Evolutionary conservation across 2,888 invertebrate species (phyloP), one percentile per base, ranked within the genome.

Genomic region (Pachycephus smyrnensis): DNA sequence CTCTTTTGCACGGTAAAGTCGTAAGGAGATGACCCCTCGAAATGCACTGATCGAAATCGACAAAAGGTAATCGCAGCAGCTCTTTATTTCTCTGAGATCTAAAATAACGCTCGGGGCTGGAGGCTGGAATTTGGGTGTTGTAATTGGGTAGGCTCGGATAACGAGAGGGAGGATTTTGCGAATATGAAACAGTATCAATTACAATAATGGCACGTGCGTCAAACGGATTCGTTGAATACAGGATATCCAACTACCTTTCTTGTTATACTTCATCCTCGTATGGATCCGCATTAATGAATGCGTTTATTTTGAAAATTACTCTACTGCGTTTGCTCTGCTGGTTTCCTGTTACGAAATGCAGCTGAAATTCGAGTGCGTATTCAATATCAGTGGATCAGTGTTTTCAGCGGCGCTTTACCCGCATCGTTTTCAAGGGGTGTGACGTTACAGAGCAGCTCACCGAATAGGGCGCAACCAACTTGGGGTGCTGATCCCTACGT

Each of bases 401-500:
- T 80, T 83, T 81, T 81, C 77, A 76, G 76, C 76, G 23, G 71
- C 76, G 68, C 76, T 78, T 78, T 73, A 69, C 69, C 75, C 75
- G 55, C 73, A 68, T 55, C 73, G 73, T 73, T 75, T 73, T 75
- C 55, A 77, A 68, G 36, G 75, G 78, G 76, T 81, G 75, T 76
- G 55, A 55, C 55, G 55, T 55, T 55, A 55, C 55, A 55, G 55
- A 55, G 55, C 4, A 55, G 55, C 55, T 55, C 55, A 55, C 23
- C 55, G 55, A 55, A 23, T 55, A 55, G 55, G 55, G 55, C 6
- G 55, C 55, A 23, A 79, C 75, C 74, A 81, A 75, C 69, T 76
- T 69, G 79, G 81, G 80, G 80, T 78, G 76, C 69, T 75, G 78
- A 80, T 79, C 78, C 78, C 77, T 75, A 77, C 76, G 76, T 84